Conservation (phyloP, 2,113 vertebrate species). For the Rhynchomys soricoides region DNA sequence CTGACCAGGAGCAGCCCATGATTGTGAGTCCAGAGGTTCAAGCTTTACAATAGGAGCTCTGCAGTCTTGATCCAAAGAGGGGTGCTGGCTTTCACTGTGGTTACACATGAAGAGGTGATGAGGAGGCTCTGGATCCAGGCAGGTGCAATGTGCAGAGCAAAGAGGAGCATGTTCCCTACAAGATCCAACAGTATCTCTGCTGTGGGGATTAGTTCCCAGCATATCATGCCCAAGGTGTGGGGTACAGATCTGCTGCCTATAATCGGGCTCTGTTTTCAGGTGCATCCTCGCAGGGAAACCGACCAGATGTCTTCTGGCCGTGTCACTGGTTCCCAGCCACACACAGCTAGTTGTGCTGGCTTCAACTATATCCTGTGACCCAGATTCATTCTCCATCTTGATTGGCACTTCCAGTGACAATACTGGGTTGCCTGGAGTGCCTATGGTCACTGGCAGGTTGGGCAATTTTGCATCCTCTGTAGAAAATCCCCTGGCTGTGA, state of each 20-base stretch:
- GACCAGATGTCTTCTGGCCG: conserved; percentile 83
- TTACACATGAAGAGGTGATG: conserved; percentile 86
- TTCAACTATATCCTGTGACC: conserved; percentile 89
- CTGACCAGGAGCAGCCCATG: conserved; percentile 84
- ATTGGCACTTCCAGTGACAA: conserved; percentile 90
- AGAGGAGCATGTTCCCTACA: conserved; percentile 86
- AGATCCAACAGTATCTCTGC: conserved; percentile 78
- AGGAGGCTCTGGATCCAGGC: conserved; percentile 88
- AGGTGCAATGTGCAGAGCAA: conserved; percentile 85
- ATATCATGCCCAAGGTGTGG: conserved; percentile 86
- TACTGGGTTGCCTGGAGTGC: conserved; percentile 83
- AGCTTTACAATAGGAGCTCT: conserved; percentile 74
- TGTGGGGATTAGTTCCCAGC: conserved; percentile 80
- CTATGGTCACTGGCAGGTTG: conserved; percentile 78
- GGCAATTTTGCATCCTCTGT: conserved; percentile 88
- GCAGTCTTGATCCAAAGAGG: conserved; percentile 86
- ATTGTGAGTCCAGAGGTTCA: conserved; percentile 88
- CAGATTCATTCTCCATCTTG: conserved; percentile 93
- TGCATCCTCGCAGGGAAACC: conserved; percentile 86
- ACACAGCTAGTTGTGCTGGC: conserved; percentile 81
- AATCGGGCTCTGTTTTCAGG: conserved; percentile 91
- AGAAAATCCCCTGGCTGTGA: conserved; percentile 84
- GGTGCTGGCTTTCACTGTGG: conserved; percentile 82
- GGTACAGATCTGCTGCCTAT: conserved; percentile 84
- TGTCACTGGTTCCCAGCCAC: conserved; percentile 86